Evolutionary conservation across 1,140 invertebrate genomes (phyloP).

Genomic region (Capitella teleta): DNA sequence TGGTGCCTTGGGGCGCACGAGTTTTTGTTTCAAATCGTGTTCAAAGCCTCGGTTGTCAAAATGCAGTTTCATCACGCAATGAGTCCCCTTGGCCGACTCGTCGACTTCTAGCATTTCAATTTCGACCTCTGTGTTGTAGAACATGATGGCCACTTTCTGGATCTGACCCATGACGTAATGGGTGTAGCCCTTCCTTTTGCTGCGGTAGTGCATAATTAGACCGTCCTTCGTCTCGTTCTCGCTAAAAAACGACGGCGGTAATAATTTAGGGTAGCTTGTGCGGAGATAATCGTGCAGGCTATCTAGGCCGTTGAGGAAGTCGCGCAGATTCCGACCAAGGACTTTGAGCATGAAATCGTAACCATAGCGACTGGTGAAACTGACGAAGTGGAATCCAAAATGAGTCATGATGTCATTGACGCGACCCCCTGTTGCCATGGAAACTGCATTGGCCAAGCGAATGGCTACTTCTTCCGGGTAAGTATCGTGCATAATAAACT

Average conservation of each 20-base stretch:
- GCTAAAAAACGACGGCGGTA: conserved; percentile 84
- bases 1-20: no score
- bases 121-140: conserved; percentile 1
- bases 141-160: conserved; percentile 38
- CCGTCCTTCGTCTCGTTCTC: conserved; percentile 64
- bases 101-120: not conserved
- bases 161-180: conserved; percentile 94
- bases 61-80: not conserved
- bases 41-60: not conserved
- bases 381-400: conserved; percentile 13
- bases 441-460: conserved; percentile 45
- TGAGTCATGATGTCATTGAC: conserved; percentile 5
- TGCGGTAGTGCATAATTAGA: conserved; percentile 69
- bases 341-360: conserved; percentile 45
- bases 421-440: conserved; percentile 16
- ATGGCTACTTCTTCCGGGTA: not conserved
- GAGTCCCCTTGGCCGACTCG: not conserved
- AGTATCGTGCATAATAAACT: not conserved
- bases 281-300: conserved; percentile 77
- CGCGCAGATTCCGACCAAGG: conserved; percentile 75
- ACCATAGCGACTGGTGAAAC: not conserved
- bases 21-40: not conserved
- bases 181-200: conserved; percentile 77
- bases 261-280: conserved; percentile 79
- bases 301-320: conserved; percentile 85